Base-by-base conservation (phyloP, 1,140 invertebrate genomes). In the Teleogryllus occipitalis region DNA sequence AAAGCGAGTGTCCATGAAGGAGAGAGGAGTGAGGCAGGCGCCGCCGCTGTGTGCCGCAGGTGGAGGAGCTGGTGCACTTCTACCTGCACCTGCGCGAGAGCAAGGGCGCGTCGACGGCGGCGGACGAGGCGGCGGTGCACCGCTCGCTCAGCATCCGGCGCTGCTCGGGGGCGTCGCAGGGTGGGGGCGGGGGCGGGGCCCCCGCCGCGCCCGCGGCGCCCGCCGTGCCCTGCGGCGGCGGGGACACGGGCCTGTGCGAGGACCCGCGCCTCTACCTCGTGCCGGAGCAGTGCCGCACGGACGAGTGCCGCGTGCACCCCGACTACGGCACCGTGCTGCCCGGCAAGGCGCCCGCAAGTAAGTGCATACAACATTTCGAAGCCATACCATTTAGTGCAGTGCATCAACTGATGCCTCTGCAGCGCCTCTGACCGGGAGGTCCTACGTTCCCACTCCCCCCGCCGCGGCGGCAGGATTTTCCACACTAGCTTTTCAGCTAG, bases 51-150 rank as follows among this genome's bases (percentile, higher is more conserved):
- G 18, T 7, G 15, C 96, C 94, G 83, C 86, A 96, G 21, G 89
- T 96, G 2, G 95, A 97, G 83, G 95, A 96, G 84, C 84, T 93
- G 18, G 93, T 96, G 5, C 93, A 96, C 82, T 83, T 89, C 8
- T 92, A 92, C 83, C 85, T 94, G 15, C 88, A 89, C 82, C 82
- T 83, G 8, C 86, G 87, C 46, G 39, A 83, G 79, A 47, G 74
- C 2, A 47, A 84, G 85, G 81, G 82, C 47, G 76, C 77, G 21
- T 8, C 83, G 84, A 7, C 83, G 85, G 22, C 85, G 84, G 0
- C 81, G 83, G 27, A 82, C 18, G 92, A 94, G 39, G 84, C 95
- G 21, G 92, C 96, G 79, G 93, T 97, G 0, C 86, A 81, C 12
- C 77, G 84, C 14, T 83, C 82, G 18, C 76, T 85, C 12, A 85